These are phyloP conservation scores for Pardosa pseudoannulata DNA, from an alignment of 2,888 invertebrate genomes.

Conservation along the genomic window DNA sequence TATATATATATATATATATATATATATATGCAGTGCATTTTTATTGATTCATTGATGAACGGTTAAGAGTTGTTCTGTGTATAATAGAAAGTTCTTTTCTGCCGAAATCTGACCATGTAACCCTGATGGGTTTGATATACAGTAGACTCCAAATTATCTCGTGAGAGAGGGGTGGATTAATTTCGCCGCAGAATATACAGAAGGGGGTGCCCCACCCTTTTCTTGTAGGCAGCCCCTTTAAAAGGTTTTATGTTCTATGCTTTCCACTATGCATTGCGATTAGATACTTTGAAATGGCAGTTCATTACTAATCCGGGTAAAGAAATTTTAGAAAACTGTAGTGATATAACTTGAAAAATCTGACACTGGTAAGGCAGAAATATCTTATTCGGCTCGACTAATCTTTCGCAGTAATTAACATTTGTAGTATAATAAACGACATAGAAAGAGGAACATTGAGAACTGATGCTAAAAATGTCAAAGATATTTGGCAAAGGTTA, in stretches of 20 bases:
- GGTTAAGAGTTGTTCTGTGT: background rate
- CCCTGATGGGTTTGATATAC: slow-evolving; percentile 1
- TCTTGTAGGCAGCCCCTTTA: background rate
- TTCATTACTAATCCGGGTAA: background rate
- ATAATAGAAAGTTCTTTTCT: background rate
- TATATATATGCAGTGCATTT: no score
- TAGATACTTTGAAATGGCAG: background rate
- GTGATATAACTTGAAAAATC: no score
- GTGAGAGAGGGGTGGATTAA: background rate
- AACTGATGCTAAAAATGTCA: no score
- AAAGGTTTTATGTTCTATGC: background rate
- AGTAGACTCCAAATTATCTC: slow-evolving; percentile 15
- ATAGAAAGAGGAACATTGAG: no score
- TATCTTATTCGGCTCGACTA: no score
- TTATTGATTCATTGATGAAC: background rate
- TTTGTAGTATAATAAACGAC: no score
- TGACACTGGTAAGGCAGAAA: no score
- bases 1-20: no score
- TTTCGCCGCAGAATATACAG: slow-evolving; percentile 4
- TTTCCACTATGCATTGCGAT: background rate
- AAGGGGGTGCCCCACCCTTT: slow-evolving; percentile 8
- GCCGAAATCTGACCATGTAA: background rate
- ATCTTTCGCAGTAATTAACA: no score
- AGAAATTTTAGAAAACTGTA: no score
- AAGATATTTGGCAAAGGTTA: no score